phyloP scores from a whole-genome alignment of 2,888 invertebrate species.

The Aphodius sticticus region DNA sequence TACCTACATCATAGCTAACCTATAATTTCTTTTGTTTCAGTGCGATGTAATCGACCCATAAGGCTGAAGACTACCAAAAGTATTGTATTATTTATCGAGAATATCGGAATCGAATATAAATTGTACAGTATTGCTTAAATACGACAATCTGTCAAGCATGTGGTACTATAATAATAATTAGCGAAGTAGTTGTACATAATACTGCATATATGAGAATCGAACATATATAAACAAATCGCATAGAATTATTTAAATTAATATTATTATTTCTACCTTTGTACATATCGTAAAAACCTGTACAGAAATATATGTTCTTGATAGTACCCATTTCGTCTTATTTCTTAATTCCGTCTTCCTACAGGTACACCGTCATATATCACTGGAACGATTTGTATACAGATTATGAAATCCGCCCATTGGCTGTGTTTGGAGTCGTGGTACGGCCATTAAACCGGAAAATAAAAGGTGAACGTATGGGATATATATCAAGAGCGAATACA shows the following conservation, averaged over 20 bases:
- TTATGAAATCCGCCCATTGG: background rate
- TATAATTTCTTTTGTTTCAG: slow-evolving; percentile 42
- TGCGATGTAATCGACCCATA: slow-evolving; percentile 47
- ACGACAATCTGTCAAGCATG: slow-evolving; percentile 52
- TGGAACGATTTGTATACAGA: background rate
- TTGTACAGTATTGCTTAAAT: slow-evolving; percentile 45
- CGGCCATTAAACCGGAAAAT: slow-evolving; percentile 6
- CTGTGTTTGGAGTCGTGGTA: background rate
- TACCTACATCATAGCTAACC: slow-evolving; percentile 4
- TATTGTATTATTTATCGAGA: slow-evolving; percentile 41
- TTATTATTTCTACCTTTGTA: slow-evolving; percentile 54
- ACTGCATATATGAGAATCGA: slow-evolving; percentile 30
- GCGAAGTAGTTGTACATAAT: slow-evolving; percentile 28
- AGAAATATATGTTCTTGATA: slow-evolving; percentile 43
- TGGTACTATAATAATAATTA: slow-evolving; percentile 44
- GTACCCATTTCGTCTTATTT: slow-evolving; percentile 20
- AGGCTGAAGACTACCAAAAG: slow-evolving; percentile 55
- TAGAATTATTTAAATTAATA: slow-evolving; percentile 42
- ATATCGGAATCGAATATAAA: slow-evolving; percentile 30
- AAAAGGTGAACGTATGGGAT: slow-evolving; percentile 10
- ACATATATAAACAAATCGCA: slow-evolving; percentile 33
- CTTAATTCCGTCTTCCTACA: background rate
- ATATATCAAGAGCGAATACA: slow-evolving; percentile 8
- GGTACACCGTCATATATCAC: background rate
- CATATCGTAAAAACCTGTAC: slow-evolving; percentile 51